Evolutionary conservation across 2,888 invertebrate genomes (phyloP).

Genomic region (Syrphus vitripennis): DNA sequence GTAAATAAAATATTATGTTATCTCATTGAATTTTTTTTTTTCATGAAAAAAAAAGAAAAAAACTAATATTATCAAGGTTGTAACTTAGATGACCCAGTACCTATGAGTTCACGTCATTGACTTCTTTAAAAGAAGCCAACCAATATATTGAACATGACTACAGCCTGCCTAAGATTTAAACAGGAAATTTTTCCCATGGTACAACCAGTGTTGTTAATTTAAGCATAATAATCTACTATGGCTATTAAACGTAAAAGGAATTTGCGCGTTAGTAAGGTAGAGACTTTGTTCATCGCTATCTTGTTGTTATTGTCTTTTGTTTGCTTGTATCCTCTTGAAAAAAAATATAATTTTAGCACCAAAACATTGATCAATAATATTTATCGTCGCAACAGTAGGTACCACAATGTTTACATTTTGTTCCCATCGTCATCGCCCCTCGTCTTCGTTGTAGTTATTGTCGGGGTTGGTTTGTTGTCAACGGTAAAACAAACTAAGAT

Average conservation of each 20-base stretch:
- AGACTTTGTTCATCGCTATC: not conserved
- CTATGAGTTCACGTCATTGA: not conserved
- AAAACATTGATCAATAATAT: constrained; percentile 45
- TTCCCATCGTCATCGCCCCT: not conserved
- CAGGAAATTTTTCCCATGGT: constrained; percentile 4
- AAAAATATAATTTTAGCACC: constrained; percentile 48
- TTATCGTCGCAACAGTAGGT: not conserved
- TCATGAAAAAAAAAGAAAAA: too few relatives aligned
- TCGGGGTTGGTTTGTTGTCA: not conserved
- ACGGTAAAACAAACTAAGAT: not conserved
- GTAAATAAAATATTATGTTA: too few relatives aligned
- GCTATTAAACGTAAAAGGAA: constrained; percentile 11
- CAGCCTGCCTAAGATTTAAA: not conserved
- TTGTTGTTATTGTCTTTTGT: not conserved
- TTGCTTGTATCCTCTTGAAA: not conserved
- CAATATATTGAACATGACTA: not conserved
- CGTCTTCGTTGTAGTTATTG: too few relatives aligned
- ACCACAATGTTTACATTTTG: not conserved
- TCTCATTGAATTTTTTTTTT: too few relatives aligned
- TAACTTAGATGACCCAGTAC: not conserved
- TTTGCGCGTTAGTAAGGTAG: constrained; percentile 39
- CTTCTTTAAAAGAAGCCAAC: constrained; percentile 1
- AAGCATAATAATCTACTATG: constrained; percentile 18
- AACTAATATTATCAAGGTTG: not conserved
- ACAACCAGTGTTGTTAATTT: constrained; percentile 13